Percentiles rank a stretch among this genome's conserved stretches.
These are phyloP conservation scores for Bradypodion pumilum DNA, from an alignment of 2,797 vertebrate genomes.

Conservation along the genomic window DNA sequence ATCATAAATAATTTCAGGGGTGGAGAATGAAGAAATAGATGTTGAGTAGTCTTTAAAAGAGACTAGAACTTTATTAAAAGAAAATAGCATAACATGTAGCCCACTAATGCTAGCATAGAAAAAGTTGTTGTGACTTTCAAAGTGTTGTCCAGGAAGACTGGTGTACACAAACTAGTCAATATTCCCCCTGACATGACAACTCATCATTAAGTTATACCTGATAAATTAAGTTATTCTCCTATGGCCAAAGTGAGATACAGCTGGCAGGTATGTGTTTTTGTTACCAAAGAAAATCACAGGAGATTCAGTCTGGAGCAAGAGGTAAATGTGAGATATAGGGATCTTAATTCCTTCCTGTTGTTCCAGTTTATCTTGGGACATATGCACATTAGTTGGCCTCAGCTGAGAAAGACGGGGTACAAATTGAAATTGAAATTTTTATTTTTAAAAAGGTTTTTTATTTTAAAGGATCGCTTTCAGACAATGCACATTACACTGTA, in stretches of 20 bases:
- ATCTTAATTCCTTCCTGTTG: not conserved
- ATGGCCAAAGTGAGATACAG: not conserved
- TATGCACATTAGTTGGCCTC: no score
- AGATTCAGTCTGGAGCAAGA: not conserved
- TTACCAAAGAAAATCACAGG: not conserved
- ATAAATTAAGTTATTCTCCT: not conserved
- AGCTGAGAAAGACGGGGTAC: no score
- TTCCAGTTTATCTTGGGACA: not conserved
- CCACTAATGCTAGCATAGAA: not conserved
- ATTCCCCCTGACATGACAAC: no score
- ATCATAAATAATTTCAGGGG: slow-evolving; percentile 28
- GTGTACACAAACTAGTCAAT: not conserved
- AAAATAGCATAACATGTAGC: not conserved
- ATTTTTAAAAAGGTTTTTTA: not conserved
- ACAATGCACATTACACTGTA: no score
- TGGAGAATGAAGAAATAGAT: slow-evolving; percentile 4
- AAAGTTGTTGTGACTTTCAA: not conserved
- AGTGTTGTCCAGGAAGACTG: not conserved
- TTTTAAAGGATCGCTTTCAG: not conserved
- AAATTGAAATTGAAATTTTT: no score
- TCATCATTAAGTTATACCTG: not conserved
- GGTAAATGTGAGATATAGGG: not conserved
- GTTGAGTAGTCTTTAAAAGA: not conserved
- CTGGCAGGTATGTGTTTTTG: not conserved
- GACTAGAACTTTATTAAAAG: not conserved